Evolutionary conservation across 2,888 invertebrate genomes (phyloP).

Genomic region (Nephrotoma guestfalica): DNA sequence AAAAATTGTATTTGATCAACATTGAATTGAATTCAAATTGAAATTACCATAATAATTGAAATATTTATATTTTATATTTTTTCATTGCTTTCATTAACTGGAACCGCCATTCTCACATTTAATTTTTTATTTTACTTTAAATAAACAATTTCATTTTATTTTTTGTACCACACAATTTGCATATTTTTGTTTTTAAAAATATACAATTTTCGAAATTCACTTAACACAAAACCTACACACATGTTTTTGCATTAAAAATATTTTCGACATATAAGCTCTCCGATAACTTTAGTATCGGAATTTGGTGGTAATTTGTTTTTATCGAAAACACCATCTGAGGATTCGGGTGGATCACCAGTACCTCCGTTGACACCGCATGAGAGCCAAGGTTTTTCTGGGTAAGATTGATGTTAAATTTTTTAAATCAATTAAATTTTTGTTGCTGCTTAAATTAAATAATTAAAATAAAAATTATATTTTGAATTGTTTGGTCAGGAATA

Average conservation of each 20-base stretch:
- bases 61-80: neutral
- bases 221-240: neutral
- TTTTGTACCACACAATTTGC: neutral
- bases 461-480: neutral
- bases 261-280: conserved; percentile 45
- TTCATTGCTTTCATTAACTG: neutral
- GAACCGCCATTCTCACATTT: neutral
- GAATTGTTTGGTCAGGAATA: too few relatives aligned
- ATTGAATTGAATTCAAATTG: neutral
- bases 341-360: conserved; percentile 52
- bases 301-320: conserved; percentile 88
- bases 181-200: neutral
- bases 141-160: neutral
- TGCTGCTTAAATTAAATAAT: too few relatives aligned
- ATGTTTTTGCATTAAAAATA: neutral
- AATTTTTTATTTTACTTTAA: neutral
- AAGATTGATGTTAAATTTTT: conserved; percentile 17
- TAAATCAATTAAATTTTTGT: conserved; percentile 10
- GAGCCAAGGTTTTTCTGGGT: conserved; percentile 37
- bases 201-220: neutral
- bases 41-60: neutral
- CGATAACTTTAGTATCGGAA: conserved; percentile 87
- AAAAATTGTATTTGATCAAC: neutral
- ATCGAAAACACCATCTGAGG: conserved; percentile 85
- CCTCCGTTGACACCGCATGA: conserved; percentile 49